Conservation (phyloP, 2,113 vertebrate species). For the Burhinus bistriatus region DNA sequence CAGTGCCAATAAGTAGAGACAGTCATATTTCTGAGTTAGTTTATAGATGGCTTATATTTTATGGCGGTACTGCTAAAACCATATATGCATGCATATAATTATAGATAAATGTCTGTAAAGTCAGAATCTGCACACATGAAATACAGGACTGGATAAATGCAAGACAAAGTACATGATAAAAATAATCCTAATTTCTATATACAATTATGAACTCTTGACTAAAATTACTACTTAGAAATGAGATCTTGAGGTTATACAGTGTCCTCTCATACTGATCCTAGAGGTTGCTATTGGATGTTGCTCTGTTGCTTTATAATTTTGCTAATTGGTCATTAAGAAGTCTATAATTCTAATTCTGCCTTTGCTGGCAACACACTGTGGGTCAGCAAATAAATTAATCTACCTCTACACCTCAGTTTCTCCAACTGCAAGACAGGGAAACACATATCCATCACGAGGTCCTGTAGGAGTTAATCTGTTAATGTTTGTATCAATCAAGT, state of each 20-base stretch:
- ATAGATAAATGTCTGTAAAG: slow-evolving; percentile 25
- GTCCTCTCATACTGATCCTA: background rate
- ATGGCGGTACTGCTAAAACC: background rate
- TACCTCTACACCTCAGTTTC: slow-evolving; percentile 36
- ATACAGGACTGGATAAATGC: background rate
- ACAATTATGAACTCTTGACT: background rate
- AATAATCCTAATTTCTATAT: slow-evolving; percentile 14
- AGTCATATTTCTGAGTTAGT: background rate
- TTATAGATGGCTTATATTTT: background rate
- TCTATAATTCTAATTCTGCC: background rate
- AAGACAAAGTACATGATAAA: background rate
- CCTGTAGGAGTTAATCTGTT: slow-evolving; percentile 61
- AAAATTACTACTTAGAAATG: background rate
- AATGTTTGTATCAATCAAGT: slow-evolving; percentile 64
- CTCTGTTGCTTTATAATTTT: slow-evolving; percentile 29
- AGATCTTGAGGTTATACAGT: background rate
- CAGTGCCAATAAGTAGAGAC: background rate
- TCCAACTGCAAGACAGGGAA: slow-evolving; percentile 22
- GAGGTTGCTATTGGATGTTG: background rate
- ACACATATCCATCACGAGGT: slow-evolving; percentile 46
- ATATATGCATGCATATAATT: background rate
- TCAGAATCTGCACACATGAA: background rate
- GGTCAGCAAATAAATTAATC: slow-evolving; percentile 56
- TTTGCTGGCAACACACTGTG: background rate
- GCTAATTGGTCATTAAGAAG: slow-evolving; percentile 51